Evolutionary conservation across 2,797 vertebrate species (phyloP), one percentile per base, ranked within the genome.

Genomic region (Acropternis orthonyx): DNA sequence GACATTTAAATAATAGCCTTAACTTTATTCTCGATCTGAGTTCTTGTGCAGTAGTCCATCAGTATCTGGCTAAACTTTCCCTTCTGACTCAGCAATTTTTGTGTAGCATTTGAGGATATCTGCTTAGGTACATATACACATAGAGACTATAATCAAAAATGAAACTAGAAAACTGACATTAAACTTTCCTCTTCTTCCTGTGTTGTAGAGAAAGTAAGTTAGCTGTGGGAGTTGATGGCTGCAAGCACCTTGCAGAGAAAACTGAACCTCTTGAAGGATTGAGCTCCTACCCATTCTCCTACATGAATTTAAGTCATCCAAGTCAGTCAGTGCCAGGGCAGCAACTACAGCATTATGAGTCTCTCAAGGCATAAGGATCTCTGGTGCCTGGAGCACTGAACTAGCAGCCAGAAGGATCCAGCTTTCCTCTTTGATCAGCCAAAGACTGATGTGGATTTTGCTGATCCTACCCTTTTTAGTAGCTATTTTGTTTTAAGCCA

Each of bases 1-100:
- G 74, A 73, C 19, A 73, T 78, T 92, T 80, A 78, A 94, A 52
- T 66, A 84, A 72, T 26, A 88, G 10, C 58, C 12, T 90, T 92
- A 84, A 88, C 27, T 19, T 37, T 72, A 65, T 41, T 69, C 36
- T 36, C 39, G 44, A 39, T 55, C 54, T 66, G 77, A 73, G 23
- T 82, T 72, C 28, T 73, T 36, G 39, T 43, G 18, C 52, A 80
- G n/a, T 27, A 54, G 24, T 24, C 37, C 24, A 28, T 73, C 43
- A 82, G 82, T 63, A 61, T 89, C 71, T 83, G 52, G 13, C 14
- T 92, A 68, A 86, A 9, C 3, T 88, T 93, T 63, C 73, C 59
- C 27, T 85, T 6, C 28, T 49, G 26, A 61, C 12, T 56, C 11
- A 7, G 10, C 0, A 1, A 51, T 41, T 76, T 88, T 55, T 55